Evolutionary conservation across 2,113 vertebrate genomes (phyloP).

Genomic region (Plecturocebus donacophilus): DNA sequence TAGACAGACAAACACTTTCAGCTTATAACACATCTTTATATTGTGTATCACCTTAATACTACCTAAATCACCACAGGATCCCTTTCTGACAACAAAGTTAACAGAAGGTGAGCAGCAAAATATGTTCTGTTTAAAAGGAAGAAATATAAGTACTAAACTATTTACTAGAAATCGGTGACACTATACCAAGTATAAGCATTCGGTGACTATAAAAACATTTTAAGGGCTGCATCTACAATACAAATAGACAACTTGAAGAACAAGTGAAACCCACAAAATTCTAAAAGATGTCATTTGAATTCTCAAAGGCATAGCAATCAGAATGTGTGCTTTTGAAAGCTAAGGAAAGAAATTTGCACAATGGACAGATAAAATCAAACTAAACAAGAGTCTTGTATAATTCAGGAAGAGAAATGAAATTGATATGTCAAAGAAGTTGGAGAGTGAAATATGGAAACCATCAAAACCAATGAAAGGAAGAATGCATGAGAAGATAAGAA

Average conservation of each 20-base stretch:
- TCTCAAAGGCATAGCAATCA: conserved; percentile 19
- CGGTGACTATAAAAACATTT: neutral
- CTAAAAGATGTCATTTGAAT: conserved; percentile 36
- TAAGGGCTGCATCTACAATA: neutral
- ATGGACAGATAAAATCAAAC: conserved; percentile 51
- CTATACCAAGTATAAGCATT: neutral
- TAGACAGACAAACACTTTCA: neutral
- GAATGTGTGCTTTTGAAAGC: conserved; percentile 8
- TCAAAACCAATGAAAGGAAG: conserved; percentile 20
- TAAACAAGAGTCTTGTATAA: neutral
- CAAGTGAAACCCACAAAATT: neutral
- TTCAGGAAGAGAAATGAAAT: conserved; percentile 60
- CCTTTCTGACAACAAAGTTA: conserved; percentile 64
- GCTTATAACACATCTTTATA: neutral
- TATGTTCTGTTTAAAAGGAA: neutral
- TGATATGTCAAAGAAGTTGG: conserved; percentile 62
- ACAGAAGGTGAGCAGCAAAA: neutral
- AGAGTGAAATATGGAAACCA: conserved; percentile 67
- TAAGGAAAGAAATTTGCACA: conserved; percentile 44
- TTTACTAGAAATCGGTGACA: conserved; percentile 49
- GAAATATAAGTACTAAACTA: conserved; percentile 19
- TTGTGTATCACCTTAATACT: neutral
- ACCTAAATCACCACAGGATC: neutral
- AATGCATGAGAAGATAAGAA: conserved; percentile 64
- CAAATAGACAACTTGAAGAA: neutral